These are phyloP conservation scores for Mimachlamys varia DNA, from an alignment of 2,888 invertebrate species.

Conservation along the genomic window DNA sequence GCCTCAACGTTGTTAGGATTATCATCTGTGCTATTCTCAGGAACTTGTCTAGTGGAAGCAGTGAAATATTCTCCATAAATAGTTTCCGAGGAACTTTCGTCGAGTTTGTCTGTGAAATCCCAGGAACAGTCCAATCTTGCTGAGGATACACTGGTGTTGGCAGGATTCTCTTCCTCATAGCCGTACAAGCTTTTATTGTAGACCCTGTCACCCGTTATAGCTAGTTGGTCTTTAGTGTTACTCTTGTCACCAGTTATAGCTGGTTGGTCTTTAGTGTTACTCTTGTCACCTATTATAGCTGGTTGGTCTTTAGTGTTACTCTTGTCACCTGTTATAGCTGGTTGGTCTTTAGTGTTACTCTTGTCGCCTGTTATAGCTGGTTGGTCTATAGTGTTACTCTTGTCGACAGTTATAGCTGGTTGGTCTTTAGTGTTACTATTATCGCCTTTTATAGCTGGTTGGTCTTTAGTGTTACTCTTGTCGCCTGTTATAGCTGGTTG, in stretches of 20 bases:
- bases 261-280: not conserved
- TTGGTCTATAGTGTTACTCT: too few relatives aligned
- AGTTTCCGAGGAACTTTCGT: not conserved
- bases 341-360: too few relatives aligned
- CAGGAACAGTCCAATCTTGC: not conserved
- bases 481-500: too few relatives aligned
- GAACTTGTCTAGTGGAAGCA: not conserved
- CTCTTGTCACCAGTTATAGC: too few relatives aligned
- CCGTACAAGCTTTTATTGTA: not conserved
- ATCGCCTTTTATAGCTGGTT: not conserved
- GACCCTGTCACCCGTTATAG: not conserved
- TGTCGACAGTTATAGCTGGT: too few relatives aligned
- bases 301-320: too few relatives aligned
- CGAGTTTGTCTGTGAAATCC: not conserved
- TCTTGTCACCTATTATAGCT: not conserved
- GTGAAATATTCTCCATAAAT: constrained; percentile 8
- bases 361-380: too few relatives aligned
- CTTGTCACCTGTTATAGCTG: too few relatives aligned
- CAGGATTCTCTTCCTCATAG: not conserved
- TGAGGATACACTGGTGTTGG: not conserved
- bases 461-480: too few relatives aligned
- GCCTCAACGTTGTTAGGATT: not conserved
- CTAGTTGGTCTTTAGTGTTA: too few relatives aligned
- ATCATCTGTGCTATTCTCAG: not conserved
- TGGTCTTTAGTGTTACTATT: not conserved